Evolutionary conservation across 2,888 invertebrate species (phyloP).

Genomic region (Flexamia atlantica): DNA sequence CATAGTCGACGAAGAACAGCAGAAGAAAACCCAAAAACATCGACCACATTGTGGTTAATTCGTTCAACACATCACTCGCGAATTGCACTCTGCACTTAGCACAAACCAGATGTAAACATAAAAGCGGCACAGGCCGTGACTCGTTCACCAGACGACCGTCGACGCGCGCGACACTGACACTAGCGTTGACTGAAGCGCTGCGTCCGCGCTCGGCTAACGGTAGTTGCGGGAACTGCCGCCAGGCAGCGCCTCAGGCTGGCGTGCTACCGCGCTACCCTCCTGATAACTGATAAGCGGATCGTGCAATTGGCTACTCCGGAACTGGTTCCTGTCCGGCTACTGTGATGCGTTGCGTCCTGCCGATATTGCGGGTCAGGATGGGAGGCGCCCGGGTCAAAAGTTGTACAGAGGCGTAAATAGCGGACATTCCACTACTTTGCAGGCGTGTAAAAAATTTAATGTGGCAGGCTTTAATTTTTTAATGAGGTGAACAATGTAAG

Average conservation of each 20-base stretch:
- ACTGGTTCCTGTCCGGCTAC: background rate
- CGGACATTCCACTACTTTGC: too few relatives aligned
- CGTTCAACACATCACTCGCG: conserved; percentile 40
- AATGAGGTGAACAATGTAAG: too few relatives aligned
- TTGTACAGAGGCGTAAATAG: too few relatives aligned
- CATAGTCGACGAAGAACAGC: conserved; percentile 9
- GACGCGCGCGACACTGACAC: conserved; percentile 11
- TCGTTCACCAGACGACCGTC: background rate
- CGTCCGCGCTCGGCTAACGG: background rate
- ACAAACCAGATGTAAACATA: conserved; percentile 11
- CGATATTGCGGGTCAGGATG: background rate
- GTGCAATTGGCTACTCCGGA: background rate
- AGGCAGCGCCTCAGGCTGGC: background rate
- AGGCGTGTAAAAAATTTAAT: too few relatives aligned
- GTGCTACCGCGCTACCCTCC: background rate
- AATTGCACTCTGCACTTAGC: conserved; percentile 7
- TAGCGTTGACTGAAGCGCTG: conserved; percentile 7
- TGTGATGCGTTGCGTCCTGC: background rate
- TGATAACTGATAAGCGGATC: conserved; percentile 18
- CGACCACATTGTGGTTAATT: conserved; percentile 6
- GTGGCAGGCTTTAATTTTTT: too few relatives aligned
- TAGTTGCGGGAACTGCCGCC: conserved; percentile 24
- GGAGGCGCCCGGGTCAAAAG: too few relatives aligned
- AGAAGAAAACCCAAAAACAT: conserved; percentile 11
- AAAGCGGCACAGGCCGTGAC: conserved; percentile 2